Evolutionary conservation across 2,888 invertebrate species (phyloP), one percentile per base, ranked within the genome.

Genomic region (Yponomeuta cagnagella): DNA sequence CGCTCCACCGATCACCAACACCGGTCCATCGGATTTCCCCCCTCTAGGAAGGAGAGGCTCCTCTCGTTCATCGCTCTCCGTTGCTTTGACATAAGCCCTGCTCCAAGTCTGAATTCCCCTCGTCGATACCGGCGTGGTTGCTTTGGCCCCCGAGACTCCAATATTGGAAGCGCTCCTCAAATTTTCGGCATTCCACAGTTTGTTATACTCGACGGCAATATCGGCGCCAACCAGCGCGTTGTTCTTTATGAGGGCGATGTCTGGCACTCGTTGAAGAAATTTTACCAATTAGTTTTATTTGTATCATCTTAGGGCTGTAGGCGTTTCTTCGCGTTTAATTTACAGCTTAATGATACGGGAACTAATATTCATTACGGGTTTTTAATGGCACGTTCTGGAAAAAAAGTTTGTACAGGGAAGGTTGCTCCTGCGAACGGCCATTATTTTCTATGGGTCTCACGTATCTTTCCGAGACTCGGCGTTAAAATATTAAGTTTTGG

Each of bases 191-290:
- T 86, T 86, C 78, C 80, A 83, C 74, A 91, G 78, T 80, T 90
- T 88, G 80, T 90, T 88, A 79, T 95, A 91, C 80, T 94, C 93
- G 33, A 94, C 92, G 2, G 98, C 96, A 76, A 98, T 96, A 83
- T 95, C 91, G 71, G 96, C 95, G 30, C 97, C 98, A 70, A 96
- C 93, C 79, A 87, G 92, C 2, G 98, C 99, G 89, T 99, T 99
- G 89, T 99, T 98, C 91, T 97, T 95, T 79, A 99, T 96, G 72
- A 99, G 93, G 48, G 96, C 97, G 77, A 98, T 96, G 91, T 99
- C 97, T 97, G 88, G 68, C 75, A 80, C 78, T 80, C 81, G 84
- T 86, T 89, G 82, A 83, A 80, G 77, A 80, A 83, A 87, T 85
- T 85, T 83, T 82, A 76, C 79, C 82, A 85, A 85, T 84, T 83